phyloP scores from a whole-genome alignment of 2,888 invertebrate genomes.

The Scaeva pyrastri region DNA sequence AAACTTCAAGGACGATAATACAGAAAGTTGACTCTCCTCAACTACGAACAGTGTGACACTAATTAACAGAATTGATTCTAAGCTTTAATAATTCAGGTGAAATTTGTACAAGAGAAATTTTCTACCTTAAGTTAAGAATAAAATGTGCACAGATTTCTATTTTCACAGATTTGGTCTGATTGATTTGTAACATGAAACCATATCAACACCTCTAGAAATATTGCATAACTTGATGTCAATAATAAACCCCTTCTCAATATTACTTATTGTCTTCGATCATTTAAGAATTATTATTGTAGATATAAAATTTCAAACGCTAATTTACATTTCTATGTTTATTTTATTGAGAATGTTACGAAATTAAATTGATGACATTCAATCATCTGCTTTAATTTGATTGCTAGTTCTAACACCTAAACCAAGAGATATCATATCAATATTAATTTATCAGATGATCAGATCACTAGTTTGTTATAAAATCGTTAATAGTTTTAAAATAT shows the following conservation, averaged over 20 bases:
- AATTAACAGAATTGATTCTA: not conserved
- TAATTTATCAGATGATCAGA: not conserved
- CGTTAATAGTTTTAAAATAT: not conserved
- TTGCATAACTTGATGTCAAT: constrained; percentile 1
- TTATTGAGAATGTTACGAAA: not conserved
- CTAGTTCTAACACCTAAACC: constrained; percentile 2
- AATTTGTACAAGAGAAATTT: not conserved
- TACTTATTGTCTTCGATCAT: not conserved
- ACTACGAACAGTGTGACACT: not conserved
- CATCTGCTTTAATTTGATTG: constrained; percentile 5
- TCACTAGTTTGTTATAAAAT: not conserved
- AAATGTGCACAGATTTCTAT: not conserved
- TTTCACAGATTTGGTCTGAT: constrained; percentile 1
- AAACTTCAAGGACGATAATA: not conserved
- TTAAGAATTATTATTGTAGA: not conserved
- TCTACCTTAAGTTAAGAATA: not conserved
- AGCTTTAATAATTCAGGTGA: not conserved
- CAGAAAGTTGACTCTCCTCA: constrained; percentile 4
- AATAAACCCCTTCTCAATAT: not conserved
- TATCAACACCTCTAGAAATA: constrained; percentile 13
- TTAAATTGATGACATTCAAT: constrained; percentile 30
- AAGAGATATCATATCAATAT: constrained; percentile 3
- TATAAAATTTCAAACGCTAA: not conserved
- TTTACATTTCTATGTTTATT: not conserved
- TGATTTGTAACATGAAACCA: not conserved